phyloP scores from a whole-genome alignment of 1,140 invertebrate species.

The Lasioglossum baleicum region DNA sequence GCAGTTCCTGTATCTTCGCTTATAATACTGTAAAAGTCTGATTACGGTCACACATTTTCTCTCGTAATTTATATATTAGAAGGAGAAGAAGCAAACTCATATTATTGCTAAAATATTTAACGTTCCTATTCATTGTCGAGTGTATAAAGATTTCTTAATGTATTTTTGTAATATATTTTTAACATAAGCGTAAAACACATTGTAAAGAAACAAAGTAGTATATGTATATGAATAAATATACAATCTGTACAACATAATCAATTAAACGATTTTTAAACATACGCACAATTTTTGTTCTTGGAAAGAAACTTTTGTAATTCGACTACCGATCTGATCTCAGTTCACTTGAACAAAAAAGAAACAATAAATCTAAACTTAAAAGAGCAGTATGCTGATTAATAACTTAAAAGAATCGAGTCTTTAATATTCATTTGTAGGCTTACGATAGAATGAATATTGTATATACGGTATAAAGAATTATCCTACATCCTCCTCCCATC shows the following conservation, averaged over 20 bases:
- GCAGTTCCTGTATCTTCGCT: constrained; percentile 17
- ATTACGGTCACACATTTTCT: background rate
- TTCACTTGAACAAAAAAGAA: no score
- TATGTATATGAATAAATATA: constrained; percentile 19
- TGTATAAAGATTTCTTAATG: constrained; percentile 24
- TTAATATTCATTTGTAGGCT: no score
- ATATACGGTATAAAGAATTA: no score
- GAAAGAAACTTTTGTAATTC: no score
- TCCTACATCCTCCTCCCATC: no score
- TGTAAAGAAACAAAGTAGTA: constrained; percentile 21
- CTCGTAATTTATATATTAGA: background rate
- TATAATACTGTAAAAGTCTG: background rate
- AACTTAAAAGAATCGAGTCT: no score
- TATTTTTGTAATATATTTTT: constrained; percentile 38
- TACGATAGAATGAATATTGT: no score
- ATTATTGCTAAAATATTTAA: constrained; percentile 44
- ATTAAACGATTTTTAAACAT: constrained; percentile 1
- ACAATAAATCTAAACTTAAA: no score
- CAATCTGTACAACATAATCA: constrained; percentile 22
- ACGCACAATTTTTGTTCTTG: no score
- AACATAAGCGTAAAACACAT: constrained; percentile 10
- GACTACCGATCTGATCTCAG: no score
- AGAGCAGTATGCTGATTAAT: no score
- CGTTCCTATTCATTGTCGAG: constrained; percentile 48
- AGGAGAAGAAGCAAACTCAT: background rate